These are phyloP conservation scores for Ptychadena robeensis DNA, from an alignment of 2,797 vertebrate genomes.

Conservation along the genomic window DNA sequence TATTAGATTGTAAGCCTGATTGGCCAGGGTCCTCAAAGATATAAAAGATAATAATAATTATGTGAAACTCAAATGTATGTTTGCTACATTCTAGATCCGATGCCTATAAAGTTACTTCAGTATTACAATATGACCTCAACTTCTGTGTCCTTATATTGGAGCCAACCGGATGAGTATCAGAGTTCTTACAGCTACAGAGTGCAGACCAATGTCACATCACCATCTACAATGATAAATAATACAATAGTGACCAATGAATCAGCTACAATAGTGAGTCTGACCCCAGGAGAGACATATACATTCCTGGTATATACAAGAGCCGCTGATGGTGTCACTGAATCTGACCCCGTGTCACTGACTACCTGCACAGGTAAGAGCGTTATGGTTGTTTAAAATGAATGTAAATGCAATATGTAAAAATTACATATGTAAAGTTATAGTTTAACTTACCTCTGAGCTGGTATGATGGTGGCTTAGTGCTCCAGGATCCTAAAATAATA, in stretches of 20 bases:
- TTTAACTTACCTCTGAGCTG: no score
- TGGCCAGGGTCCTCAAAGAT: no score
- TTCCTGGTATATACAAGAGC: conserved; percentile 58
- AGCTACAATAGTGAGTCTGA: conserved; percentile 16
- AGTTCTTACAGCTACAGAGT: conserved; percentile 3
- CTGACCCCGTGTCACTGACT: background rate
- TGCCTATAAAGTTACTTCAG: background rate
- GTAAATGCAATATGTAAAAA: no score
- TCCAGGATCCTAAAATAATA: no score
- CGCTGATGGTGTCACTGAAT: conserved; percentile 20
- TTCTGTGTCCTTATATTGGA: conserved; percentile 1
- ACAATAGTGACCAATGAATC: conserved; percentile 23
- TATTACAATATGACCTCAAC: background rate
- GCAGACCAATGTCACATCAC: background rate
- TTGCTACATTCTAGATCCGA: background rate
- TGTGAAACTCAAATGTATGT: background rate
- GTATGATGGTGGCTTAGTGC: no score
- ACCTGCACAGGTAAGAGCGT: conserved; percentile 25
- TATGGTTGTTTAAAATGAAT: no score
- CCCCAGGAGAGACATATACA: conserved; percentile 57
- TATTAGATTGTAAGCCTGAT: no score
- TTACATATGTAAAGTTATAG: no score
- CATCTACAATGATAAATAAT: conserved; percentile 2
- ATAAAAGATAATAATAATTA: no score
- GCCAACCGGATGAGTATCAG: conserved; percentile 1